Percentiles rank a stretch among this genome's conserved stretches.
Conservation (phyloP, 1,140 invertebrate genomes). For the Formica selysi region DNA sequence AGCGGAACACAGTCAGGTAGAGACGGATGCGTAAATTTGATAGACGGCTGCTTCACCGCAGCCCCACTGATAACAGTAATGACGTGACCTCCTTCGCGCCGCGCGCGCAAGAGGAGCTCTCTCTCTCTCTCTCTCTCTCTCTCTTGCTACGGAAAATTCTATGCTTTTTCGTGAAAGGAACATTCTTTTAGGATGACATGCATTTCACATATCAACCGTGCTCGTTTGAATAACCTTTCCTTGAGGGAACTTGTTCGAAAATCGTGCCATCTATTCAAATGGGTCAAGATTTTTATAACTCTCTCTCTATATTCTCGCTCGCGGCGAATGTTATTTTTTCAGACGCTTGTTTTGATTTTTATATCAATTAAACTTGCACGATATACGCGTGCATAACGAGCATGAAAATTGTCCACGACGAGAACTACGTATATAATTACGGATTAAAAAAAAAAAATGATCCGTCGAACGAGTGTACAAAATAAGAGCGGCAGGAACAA, state of each 20-base stretch:
- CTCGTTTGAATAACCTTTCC: slow-evolving; percentile 50
- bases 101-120: slow-evolving; percentile 16
- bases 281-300: slow-evolving; percentile 14
- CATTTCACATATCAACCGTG: slow-evolving; percentile 55
- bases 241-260: slow-evolving; percentile 8
- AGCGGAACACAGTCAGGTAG: slow-evolving; percentile 34
- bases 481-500: slow-evolving; percentile 45
- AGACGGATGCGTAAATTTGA: slow-evolving; percentile 54
- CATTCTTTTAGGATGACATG: slow-evolving; percentile 36
- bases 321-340: not conserved
- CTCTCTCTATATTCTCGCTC: not conserved
- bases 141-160: not conserved
- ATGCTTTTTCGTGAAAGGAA: slow-evolving; percentile 20
- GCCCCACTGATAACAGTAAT: slow-evolving; percentile 53
- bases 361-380: not conserved
- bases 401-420: slow-evolving; percentile 20
- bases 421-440: slow-evolving; percentile 23
- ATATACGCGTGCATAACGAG: not conserved
- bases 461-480: slow-evolving; percentile 60
- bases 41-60: slow-evolving; percentile 45
- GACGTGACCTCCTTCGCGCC: slow-evolving; percentile 46
- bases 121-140: not conserved
- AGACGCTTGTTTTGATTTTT: not conserved
- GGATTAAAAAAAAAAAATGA: slow-evolving; percentile 64
- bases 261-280: slow-evolving; percentile 28